phyloP scores from a whole-genome alignment of 1,140 invertebrate genomes.

The Coelopa frigida region DNA sequence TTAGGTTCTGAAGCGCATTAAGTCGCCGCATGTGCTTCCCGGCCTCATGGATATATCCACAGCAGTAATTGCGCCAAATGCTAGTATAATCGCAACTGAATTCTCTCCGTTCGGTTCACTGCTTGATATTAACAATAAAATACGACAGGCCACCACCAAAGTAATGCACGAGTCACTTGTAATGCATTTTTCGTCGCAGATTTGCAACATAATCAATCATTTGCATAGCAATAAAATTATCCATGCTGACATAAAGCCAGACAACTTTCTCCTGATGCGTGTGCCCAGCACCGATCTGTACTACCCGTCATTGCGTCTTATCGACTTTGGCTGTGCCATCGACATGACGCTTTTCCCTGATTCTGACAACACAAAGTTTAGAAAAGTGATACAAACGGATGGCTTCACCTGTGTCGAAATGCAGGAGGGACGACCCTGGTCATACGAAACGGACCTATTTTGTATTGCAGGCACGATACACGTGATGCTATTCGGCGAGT shows the following conservation, averaged over 20 bases:
- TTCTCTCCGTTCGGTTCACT: slow-evolving; percentile 73
- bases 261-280: slow-evolving; percentile 83
- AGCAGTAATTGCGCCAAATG: slow-evolving; percentile 64
- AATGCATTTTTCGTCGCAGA: slow-evolving; percentile 79
- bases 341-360: slow-evolving; percentile 82
- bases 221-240: slow-evolving; percentile 87
- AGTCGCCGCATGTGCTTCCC: slow-evolving; percentile 43
- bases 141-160: slow-evolving; percentile 60
- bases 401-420: slow-evolving; percentile 83
- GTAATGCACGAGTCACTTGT: slow-evolving; percentile 64
- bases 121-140: slow-evolving; percentile 66
- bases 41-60: slow-evolving; percentile 62
- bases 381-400: slow-evolving; percentile 55
- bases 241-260: slow-evolving; percentile 95
- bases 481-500: slow-evolving; percentile 77
- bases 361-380: slow-evolving; percentile 71
- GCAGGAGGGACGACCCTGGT: slow-evolving; percentile 81
- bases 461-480: slow-evolving; percentile 83
- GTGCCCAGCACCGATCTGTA: slow-evolving; percentile 32
- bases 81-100: slow-evolving; percentile 72
- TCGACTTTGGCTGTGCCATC: slow-evolving; percentile 83
- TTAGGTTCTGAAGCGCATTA: slow-evolving; percentile 33
- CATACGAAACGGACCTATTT: slow-evolving; percentile 87
- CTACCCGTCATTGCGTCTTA: slow-evolving; percentile 63
- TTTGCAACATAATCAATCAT: slow-evolving; percentile 80